Evolutionary conservation across 2,113 vertebrate genomes (phyloP).

Genomic region (Sorex fumeus): DNA sequence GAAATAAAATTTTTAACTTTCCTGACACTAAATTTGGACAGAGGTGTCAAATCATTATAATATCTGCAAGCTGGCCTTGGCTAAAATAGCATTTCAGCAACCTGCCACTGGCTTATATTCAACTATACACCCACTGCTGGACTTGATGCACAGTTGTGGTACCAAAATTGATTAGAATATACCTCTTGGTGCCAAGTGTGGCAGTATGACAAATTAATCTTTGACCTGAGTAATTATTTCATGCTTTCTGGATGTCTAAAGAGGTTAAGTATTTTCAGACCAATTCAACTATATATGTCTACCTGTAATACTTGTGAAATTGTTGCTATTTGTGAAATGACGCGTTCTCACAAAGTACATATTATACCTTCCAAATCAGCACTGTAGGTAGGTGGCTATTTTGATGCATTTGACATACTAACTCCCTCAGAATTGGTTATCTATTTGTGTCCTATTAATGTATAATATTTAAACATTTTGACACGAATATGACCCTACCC

Average conservation of each 20-base stretch:
- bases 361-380: conserved; percentile 51
- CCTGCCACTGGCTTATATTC: conserved; percentile 73
- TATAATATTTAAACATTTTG: conserved; percentile 48
- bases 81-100: conserved; percentile 78
- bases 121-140: conserved; percentile 77
- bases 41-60: conserved; percentile 78
- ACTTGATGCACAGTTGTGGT: conserved; percentile 70
- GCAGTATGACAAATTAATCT: conserved; percentile 77
- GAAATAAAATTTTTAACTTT: conserved; percentile 79
- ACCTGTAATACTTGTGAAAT: conserved; percentile 75
- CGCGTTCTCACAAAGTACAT: conserved; percentile 46
- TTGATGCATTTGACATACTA: conserved; percentile 50
- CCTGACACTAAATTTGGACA: conserved; percentile 77
- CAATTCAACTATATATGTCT: conserved; percentile 74
- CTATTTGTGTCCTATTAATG: conserved; percentile 39
- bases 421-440: conserved; percentile 34
- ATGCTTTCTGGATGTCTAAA: conserved; percentile 73
- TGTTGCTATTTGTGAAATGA: conserved; percentile 69
- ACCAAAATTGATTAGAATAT: conserved; percentile 73
- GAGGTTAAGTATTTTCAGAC: conserved; percentile 79
- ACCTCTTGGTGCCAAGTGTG: conserved; percentile 72
- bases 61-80: conserved; percentile 74
- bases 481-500: conserved; percentile 52
- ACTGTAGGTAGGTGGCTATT: conserved; percentile 38
- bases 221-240: conserved; percentile 80